These are phyloP conservation scores for Cosmia trapezina DNA, from an alignment of 2,888 invertebrate species.

Conservation along the genomic window DNA sequence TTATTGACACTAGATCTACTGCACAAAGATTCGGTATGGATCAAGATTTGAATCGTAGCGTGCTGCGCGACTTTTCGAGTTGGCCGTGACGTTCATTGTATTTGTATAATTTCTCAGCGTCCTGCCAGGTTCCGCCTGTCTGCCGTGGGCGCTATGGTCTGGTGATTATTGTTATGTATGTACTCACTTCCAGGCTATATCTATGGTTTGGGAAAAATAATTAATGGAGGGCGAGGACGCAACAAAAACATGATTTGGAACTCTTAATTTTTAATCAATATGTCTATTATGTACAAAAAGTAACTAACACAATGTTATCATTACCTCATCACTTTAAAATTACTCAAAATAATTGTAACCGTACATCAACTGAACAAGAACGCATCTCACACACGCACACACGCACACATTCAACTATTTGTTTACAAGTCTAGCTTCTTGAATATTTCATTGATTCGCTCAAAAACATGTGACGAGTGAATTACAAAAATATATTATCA, in stretches of 20 bases:
- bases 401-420: conserved; percentile 33
- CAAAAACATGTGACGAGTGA: conserved; percentile 34
- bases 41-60: neutral
- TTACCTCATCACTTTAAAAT: conserved; percentile 50
- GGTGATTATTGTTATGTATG: neutral
- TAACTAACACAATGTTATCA: conserved; percentile 63
- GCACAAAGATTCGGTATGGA: too few species aligned
- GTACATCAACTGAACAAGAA: conserved; percentile 42
- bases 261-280: conserved; percentile 69
- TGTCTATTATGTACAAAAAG: conserved; percentile 73
- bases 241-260: conserved; percentile 44
- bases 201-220: neutral
- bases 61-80: conserved; percentile 1
- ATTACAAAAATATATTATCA: conserved; percentile 58
- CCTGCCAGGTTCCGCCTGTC: neutral
- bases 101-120: neutral
- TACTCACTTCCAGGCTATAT: too few species aligned
- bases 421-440: conserved; percentile 30
- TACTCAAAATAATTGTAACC: conserved; percentile 50
- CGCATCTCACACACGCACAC: conserved; percentile 54
- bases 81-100: too few species aligned
- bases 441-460: conserved; percentile 29
- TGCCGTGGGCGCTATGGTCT: neutral
- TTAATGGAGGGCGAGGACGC: neutral
- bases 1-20: too few species aligned